Evolutionary conservation across 2,888 invertebrate genomes (phyloP), one percentile per base, ranked within the genome.

Genomic region (Hartigia nigra): DNA sequence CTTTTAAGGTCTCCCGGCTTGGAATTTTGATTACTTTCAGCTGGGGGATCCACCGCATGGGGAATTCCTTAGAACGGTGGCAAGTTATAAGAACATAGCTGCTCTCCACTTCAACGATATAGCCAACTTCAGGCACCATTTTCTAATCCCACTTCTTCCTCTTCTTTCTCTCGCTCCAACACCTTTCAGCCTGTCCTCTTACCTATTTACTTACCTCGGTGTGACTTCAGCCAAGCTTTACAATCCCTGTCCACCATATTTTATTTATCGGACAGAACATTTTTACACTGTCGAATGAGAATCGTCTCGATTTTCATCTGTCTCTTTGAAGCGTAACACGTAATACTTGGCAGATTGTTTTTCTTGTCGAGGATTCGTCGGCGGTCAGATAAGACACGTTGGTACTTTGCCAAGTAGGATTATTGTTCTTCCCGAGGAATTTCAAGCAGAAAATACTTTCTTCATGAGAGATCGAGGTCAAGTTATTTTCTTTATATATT

Each of bases 11-110:
- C 72, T 72, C 72, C 72, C 31, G 23, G 72, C 72, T 72, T 2
- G 72, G 72, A 72, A 72, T 72, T 72, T 72, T 31, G 72, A 72
- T 72, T 72, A 72, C 72, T 72, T 72, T 32, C 72, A 72, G 72
- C 72, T 72, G 72, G 72, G 34, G 32, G 72, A 72, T 72, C 23
- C 72, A 34, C 12, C 72, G 55, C 23, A 23, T 55, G 14, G 55
- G 14, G 23, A 55, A 55, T 55, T 55, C 55, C 55, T 55, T 55
- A 23, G 55, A 55, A 55, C 55, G 55, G 55, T 9, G 55, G 55
- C 55, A 55, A 55, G 55, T 55, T 23, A 55, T 55, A 23, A 55
- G 55, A 9, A 55, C 1, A 23, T 55, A 55, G 55, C 55, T 55
- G 23, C 55, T 55, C 55, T 23, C 9, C 55, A 23, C 23, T 55